Conservation (phyloP, 2,113 vertebrate genomes). For the Mustela nigripes region DNA sequence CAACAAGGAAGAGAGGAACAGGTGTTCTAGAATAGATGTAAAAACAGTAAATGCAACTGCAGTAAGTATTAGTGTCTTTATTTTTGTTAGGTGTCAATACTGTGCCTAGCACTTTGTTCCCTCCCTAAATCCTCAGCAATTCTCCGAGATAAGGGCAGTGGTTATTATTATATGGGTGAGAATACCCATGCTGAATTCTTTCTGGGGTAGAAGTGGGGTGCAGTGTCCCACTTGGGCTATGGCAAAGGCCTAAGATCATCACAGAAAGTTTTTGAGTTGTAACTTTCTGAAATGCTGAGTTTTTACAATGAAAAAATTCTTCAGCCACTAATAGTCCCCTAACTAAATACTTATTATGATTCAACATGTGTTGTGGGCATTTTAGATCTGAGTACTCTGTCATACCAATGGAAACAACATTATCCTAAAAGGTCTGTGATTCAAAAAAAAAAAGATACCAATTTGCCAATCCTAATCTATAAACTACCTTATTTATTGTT, state of each 20-base stretch:
- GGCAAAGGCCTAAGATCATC: background rate
- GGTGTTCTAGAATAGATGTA: no score
- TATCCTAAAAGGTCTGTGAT: background rate
- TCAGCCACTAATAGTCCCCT: background rate
- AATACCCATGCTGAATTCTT: background rate
- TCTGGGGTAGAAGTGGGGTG: background rate
- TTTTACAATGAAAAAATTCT: background rate
- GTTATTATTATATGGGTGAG: background rate
- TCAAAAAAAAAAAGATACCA: background rate
- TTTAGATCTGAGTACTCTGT: background rate
- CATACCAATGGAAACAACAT: background rate
- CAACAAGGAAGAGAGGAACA: background rate
- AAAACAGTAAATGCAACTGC: background rate
- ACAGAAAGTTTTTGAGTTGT: background rate
- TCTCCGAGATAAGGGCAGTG: background rate
- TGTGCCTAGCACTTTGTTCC: background rate
- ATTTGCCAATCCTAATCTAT: background rate
- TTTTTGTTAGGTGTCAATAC: background rate
- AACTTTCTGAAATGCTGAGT: constrained; percentile 2
- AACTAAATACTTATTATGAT: background rate
- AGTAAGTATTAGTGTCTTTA: background rate
- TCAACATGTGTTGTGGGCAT: background rate
- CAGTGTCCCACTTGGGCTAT: background rate
- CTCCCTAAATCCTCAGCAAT: background rate
- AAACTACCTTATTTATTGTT: background rate